Conservation (phyloP, 2,797 vertebrate species). For the Mionectes olivaceus region DNA sequence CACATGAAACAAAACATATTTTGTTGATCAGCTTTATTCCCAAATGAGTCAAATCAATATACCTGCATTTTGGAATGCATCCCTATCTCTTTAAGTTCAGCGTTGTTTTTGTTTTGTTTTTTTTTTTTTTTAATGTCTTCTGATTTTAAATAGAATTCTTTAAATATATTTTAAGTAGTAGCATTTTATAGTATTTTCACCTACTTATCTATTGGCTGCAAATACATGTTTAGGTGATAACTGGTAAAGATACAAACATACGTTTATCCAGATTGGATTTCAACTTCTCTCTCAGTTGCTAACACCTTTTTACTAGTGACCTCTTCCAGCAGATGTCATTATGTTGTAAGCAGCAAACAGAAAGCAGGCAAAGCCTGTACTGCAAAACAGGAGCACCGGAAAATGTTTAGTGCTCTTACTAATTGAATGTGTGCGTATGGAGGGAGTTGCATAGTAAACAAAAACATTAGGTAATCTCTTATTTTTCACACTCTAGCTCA, state of each 20-base stretch:
- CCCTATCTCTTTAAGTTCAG: not conserved
- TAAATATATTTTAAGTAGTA: not conserved
- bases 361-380: constrained; percentile 45
- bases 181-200: constrained; percentile 39
- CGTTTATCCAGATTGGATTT: constrained; percentile 72
- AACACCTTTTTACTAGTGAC: constrained; percentile 71
- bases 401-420: constrained; percentile 38
- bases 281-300: constrained; percentile 71
- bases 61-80: not conserved
- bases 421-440: not conserved
- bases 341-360: constrained; percentile 59
- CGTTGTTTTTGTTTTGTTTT: too few species aligned
- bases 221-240: constrained; percentile 52
- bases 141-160: not conserved
- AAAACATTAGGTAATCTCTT: constrained; percentile 10
- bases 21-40: not conserved
- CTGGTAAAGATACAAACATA: constrained; percentile 65
- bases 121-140: not conserved
- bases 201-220: constrained; percentile 40
- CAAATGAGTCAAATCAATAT: not conserved
- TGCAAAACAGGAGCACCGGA: constrained; percentile 12
- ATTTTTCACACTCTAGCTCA: constrained; percentile 44
- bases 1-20: not conserved
- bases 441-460: constrained; percentile 30
- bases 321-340: constrained; percentile 70